Base-by-base conservation (phyloP, 2,888 invertebrate species). In the Lycaena phlaeas region DNA sequence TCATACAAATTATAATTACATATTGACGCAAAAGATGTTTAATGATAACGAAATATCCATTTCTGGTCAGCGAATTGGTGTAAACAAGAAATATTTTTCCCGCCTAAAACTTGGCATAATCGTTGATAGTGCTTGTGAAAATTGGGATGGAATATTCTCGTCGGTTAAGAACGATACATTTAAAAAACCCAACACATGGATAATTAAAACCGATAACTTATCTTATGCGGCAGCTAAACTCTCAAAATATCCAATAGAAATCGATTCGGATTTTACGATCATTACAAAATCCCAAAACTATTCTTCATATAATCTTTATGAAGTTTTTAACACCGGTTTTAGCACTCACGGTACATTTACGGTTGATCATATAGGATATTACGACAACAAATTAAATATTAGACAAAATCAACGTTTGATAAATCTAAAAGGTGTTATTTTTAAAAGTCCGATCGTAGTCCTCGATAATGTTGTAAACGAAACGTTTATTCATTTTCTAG, bases 241-340 rank as follows among this genome's bases (percentile, higher is more conserved):
- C n/a, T 58, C 68, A 5, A 47, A 53, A 4, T 68, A 72, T 40
- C 66, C 70, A 2, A 53, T 86, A 12, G 79, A 81, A 52, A 60
- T 86, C 1, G 72, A 86, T 52, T 78, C 86, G 0, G 85, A 87
- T 52, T 57, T 87, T 3, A 69, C 64, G 9, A 49, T 86, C 3
- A 63, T 72, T 3, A 22, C 27, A 1, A 42, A 57, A 37, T 56
- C 58, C 36, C 49, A 44, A 1, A 42, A 28, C 11, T 34, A 55
- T 10, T 50, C 49, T 4, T 42, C 43, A 11, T 71, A 59, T 46
- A 44, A 55, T 9, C 60, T 87, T 17, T 71, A 75, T 46, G 87
- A 87, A 56, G 59, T 77, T 4, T 87, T 81, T 63, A 88, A 86
- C 54, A 88, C 87, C 1, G 88, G 89, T 1, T 78, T 67, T 44